phyloP scores from a whole-genome alignment of 2,888 invertebrate species.

The Drosophila siamana region DNA sequence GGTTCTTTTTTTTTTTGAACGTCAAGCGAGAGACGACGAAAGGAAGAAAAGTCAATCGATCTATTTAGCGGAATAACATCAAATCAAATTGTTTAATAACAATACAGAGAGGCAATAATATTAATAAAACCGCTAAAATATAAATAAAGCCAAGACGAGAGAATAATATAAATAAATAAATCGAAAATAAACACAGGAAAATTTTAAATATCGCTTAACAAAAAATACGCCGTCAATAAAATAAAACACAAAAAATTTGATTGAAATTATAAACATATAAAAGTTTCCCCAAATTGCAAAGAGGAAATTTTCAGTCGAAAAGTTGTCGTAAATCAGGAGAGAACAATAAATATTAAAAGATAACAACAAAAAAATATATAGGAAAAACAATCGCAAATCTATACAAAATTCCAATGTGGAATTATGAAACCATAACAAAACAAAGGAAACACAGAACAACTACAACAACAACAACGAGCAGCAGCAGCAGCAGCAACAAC shows the following conservation, averaged over 20 bases:
- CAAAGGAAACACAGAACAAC: constrained; percentile 16
- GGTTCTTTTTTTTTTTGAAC: constrained; percentile 43
- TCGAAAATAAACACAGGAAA: constrained; percentile 2
- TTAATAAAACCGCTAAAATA: not conserved
- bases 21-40: constrained; percentile 24
- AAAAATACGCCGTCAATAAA: constrained; percentile 5
- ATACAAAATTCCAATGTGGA: constrained; percentile 36
- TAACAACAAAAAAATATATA: not conserved
- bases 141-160: constrained; percentile 16
- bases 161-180: constrained; percentile 12
- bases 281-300: constrained; percentile 8
- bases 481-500: not conserved
- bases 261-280: constrained; percentile 31
- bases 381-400: not conserved
- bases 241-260: constrained; percentile 2
- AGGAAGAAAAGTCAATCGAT: constrained; percentile 17
- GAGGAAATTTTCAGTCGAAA: constrained; percentile 13
- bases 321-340: constrained; percentile 27
- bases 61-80: constrained; percentile 18
- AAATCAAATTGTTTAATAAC: constrained; percentile 11
- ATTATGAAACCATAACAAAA: constrained; percentile 43
- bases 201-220: constrained; percentile 7
- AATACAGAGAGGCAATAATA: not conserved
- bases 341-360: constrained; percentile 22
- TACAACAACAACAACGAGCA: not conserved